These are phyloP conservation scores for Margarornis squamiger DNA, from an alignment of 2,797 vertebrate species.

Conservation along the genomic window DNA sequence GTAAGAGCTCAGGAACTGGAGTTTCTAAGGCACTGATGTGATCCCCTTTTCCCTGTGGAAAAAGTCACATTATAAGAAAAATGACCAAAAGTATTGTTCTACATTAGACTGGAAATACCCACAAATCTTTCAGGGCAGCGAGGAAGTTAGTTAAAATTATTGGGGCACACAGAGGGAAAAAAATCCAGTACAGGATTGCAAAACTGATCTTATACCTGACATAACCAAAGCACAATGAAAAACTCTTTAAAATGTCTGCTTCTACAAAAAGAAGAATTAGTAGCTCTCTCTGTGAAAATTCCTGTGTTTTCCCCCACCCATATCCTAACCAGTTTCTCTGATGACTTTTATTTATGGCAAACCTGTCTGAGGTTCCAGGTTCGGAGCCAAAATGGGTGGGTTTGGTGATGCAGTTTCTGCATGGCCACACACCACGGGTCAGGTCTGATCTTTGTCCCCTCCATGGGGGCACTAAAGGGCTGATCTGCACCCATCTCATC, in stretches of 20 bases:
- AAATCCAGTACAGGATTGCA: not conserved
- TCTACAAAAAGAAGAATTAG: not conserved
- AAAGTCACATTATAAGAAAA: not conserved
- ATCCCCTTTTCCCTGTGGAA: not conserved
- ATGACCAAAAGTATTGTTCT: not conserved
- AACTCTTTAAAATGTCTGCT: not conserved
- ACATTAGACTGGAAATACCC: not conserved
- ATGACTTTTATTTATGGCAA: not conserved
- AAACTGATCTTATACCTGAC: not conserved
- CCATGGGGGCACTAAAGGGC: accelerated
- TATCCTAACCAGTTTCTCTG: not conserved
- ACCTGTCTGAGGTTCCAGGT: not conserved
- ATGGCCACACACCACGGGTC: not conserved
- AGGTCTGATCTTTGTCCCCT: not conserved
- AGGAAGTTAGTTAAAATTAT: not conserved
- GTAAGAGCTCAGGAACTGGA: not conserved
- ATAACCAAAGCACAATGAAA: not conserved
- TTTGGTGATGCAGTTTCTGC: not conserved
- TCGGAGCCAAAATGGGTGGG: not conserved
- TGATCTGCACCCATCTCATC: not conserved
- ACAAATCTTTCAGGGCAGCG: not conserved
- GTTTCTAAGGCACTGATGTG: not conserved
- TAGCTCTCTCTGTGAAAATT: not conserved
- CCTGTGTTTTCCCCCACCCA: not conserved
- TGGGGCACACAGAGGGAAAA: not conserved